Evolutionary conservation across 2,113 vertebrate genomes (phyloP).

Genomic region (Malurus cyaneus): DNA sequence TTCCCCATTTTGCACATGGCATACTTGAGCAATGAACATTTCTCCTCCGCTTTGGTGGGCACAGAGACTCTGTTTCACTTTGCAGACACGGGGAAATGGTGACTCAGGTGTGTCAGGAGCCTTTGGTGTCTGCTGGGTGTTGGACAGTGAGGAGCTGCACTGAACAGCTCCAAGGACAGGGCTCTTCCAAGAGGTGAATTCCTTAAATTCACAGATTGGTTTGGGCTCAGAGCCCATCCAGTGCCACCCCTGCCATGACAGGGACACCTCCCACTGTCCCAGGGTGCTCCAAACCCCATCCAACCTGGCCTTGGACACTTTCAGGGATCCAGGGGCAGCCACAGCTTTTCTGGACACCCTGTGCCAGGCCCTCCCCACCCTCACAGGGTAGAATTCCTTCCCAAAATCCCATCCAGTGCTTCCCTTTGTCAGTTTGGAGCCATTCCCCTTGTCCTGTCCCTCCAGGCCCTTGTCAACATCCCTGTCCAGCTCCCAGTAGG

Average conservation of each 20-base stretch:
- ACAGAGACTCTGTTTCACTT: not conserved
- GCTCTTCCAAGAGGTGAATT: not conserved
- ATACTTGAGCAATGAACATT: not conserved
- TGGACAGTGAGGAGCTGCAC: rapidly evolving
- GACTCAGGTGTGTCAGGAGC: not conserved
- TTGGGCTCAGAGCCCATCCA: not conserved
- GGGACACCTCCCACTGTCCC: not conserved
- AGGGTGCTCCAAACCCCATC: not conserved
- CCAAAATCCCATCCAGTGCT: rapidly evolving
- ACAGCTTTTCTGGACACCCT: not conserved
- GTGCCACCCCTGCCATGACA: not conserved
- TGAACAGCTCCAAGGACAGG: not conserved
- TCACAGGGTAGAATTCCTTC: not conserved
- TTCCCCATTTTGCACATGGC: not conserved
- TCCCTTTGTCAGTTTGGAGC: not conserved
- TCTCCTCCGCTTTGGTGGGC: not conserved
- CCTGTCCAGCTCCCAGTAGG: not conserved
- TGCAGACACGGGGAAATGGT: not conserved
- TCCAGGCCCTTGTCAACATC: not conserved
- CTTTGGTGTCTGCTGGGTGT: not conserved
- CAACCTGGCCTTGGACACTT: rapidly evolving
- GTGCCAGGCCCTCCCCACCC: not conserved
- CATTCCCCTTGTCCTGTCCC: not conserved
- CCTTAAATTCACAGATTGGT: not conserved
- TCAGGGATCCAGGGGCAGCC: not conserved